A percentile compares a stretch with the other conserved stretches of the same genome.
Evolutionary conservation across 2,113 vertebrate genomes (phyloP).

Genomic region (Rhinoptilus africanus): DNA sequence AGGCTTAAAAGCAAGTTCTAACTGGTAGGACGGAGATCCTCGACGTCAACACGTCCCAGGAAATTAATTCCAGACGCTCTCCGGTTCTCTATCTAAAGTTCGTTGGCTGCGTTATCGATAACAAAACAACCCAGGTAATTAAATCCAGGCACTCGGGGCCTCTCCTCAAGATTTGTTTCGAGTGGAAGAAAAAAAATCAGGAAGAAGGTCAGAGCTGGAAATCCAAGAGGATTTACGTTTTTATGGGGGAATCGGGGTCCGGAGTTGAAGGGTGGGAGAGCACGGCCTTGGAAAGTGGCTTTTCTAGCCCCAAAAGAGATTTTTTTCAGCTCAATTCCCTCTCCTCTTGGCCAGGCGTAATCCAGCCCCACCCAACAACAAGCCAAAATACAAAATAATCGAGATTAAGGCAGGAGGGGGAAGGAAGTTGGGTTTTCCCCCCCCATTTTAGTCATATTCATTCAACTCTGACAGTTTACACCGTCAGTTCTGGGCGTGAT

Average conservation of each 20-base stretch:
- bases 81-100: neutral
- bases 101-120: neutral
- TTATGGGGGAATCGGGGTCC: fast-evolving
- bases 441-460: neutral
- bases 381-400: neutral
- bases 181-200: neutral
- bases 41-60: neutral
- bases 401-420: neutral
- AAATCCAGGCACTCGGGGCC: neutral
- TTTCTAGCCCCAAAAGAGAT: neutral
- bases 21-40: fast-evolving
- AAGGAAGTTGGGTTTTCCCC: neutral
- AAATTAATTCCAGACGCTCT: neutral
- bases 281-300: fast-evolving
- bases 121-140: neutral
- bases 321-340: neutral
- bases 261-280: fast-evolving
- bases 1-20: fast-evolving
- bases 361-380: neutral
- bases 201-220: too few species aligned
- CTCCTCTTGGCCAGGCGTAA: too few species aligned
- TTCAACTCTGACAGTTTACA: neutral
- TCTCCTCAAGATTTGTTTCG: fast-evolving
- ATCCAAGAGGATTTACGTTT: neutral
- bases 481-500: fast-evolving